Percentiles rank a stretch among this genome's conserved stretches.
phyloP scores from a whole-genome alignment of 2,888 invertebrate species.

The Noctua pronuba region DNA sequence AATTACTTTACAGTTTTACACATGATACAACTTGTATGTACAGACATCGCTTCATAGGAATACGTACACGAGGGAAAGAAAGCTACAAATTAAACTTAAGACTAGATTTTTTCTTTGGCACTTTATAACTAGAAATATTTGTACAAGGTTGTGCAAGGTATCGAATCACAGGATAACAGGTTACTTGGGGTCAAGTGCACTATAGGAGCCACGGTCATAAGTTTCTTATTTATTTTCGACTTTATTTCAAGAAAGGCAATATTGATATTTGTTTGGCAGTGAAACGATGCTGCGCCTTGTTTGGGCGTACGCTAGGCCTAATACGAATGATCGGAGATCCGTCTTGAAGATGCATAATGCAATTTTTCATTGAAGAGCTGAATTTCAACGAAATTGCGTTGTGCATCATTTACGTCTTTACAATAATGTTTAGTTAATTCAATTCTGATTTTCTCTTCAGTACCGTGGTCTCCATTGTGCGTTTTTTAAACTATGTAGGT shows the following conservation, averaged over 20 bases:
- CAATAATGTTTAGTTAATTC: background rate
- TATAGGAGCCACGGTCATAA: slow-evolving; percentile 11
- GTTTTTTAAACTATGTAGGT: background rate
- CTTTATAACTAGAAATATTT: slow-evolving; percentile 54
- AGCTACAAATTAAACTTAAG: slow-evolving; percentile 28
- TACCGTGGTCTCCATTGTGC: slow-evolving; percentile 16
- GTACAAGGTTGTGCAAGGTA: slow-evolving; percentile 34
- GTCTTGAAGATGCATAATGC: background rate
- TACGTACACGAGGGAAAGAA: slow-evolving; percentile 48
- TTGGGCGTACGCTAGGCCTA: background rate
- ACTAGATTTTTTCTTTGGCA: slow-evolving; percentile 66
- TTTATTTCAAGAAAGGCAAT: background rate
- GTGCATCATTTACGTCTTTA: background rate
- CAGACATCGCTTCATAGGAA: slow-evolving; percentile 43
- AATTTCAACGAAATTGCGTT: slow-evolving; percentile 39
- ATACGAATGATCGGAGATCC: background rate
- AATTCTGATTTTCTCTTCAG: background rate
- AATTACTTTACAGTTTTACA: slow-evolving; percentile 64
- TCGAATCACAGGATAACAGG: slow-evolving; percentile 2
- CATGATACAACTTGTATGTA: slow-evolving; percentile 62
- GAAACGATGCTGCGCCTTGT: background rate
- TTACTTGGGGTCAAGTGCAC: background rate
- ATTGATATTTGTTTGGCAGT: slow-evolving; percentile 1
- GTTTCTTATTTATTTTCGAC: background rate
- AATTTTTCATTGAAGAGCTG: slow-evolving; percentile 41